phyloP scores from a whole-genome alignment of 2,888 invertebrate species.

The Hirtodrosophila trivittata region DNA sequence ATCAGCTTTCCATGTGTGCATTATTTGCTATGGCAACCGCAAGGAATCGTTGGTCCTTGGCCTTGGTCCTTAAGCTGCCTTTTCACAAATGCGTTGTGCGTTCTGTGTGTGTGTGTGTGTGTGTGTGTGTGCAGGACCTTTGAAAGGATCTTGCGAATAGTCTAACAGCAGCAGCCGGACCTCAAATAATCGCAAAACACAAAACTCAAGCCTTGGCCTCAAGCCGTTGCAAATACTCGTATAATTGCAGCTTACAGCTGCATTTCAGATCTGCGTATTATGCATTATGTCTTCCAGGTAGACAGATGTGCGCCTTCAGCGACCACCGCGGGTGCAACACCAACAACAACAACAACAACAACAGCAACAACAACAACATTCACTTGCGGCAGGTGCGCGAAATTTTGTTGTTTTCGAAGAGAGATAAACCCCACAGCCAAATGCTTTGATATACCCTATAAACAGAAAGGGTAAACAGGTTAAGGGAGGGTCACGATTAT shows the following conservation, averaged over 20 bases:
- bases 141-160: too few species aligned
- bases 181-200: too few species aligned
- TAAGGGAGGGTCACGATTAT: too few species aligned
- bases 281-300: constrained; percentile 41
- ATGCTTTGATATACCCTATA: constrained; percentile 38
- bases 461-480: background rate
- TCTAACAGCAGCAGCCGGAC: background rate
- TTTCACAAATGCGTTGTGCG: too few species aligned
- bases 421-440: constrained; percentile 29
- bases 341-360: constrained; percentile 13
- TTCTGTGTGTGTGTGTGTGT: too few species aligned
- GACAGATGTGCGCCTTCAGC: constrained; percentile 40
- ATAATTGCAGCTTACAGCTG: constrained; percentile 51
- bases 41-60: too few species aligned
- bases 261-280: constrained; percentile 15
- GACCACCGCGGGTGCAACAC: constrained; percentile 38
- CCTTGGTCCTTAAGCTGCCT: too few species aligned
- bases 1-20: too few species aligned
- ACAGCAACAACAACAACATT: constrained; percentile 1
- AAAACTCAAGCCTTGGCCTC: constrained; percentile 3
- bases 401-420: constrained; percentile 58
- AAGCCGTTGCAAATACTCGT: constrained; percentile 23
- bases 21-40: too few species aligned
- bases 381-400: constrained; percentile 69
- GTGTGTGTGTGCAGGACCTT: too few species aligned